Evolutionary conservation across 2,888 invertebrate genomes (phyloP).

Genomic region (Tolmerus cingulatus): DNA sequence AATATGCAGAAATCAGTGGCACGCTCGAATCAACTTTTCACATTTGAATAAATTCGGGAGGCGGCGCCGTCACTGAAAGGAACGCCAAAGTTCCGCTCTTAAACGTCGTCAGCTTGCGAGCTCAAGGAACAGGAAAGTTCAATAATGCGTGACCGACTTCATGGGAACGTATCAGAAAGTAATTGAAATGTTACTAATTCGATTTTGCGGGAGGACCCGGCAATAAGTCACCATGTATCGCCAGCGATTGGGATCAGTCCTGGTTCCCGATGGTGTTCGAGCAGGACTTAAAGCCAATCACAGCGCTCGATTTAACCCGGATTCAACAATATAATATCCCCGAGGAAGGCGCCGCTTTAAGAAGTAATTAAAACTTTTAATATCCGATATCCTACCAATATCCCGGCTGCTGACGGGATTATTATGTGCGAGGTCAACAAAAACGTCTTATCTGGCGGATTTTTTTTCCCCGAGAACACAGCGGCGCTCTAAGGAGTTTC

Average conservation of each 20-base stretch:
- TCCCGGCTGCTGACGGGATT: not conserved
- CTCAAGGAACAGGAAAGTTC: not conserved
- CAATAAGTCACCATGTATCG: not conserved
- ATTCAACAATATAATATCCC: not conserved
- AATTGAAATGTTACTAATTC: conserved; percentile 31
- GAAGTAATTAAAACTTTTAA: not conserved
- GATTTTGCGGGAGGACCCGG: not conserved
- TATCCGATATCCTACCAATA: not conserved
- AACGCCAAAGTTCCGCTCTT: not conserved
- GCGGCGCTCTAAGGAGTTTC: not conserved
- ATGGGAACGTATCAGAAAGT: conserved; percentile 7
- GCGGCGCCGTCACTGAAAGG: not conserved
- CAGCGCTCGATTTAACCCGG: not conserved
- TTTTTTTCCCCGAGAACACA: not conserved
- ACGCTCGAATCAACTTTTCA: conserved; percentile 33
- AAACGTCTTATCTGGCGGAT: not conserved
- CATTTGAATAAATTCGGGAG: conserved; percentile 21
- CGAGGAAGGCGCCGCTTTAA: not conserved
- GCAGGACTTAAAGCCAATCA: not conserved
- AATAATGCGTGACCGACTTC: conserved; percentile 1
- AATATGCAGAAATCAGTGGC: conserved; percentile 13
- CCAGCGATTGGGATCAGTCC: not conserved
- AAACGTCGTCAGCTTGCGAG: not conserved
- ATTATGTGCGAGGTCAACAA: not conserved
- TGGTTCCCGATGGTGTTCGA: not conserved